phyloP scores from a whole-genome alignment of 2,797 vertebrate species.

The Lepidocolaptes lacrymiger region DNA sequence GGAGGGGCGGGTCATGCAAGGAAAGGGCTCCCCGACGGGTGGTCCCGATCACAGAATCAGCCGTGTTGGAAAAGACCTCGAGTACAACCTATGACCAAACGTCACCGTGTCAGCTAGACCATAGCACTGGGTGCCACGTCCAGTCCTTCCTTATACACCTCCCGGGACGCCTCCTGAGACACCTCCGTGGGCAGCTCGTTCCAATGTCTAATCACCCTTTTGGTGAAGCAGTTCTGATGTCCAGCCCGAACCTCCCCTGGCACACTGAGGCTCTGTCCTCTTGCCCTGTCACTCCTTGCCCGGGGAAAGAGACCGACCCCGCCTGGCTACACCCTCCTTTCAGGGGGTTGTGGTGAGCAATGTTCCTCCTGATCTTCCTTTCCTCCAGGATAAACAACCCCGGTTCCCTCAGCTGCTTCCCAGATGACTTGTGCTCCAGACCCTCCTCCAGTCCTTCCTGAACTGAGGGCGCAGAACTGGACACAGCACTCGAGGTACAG shows the following conservation, averaged over 20 bases:
- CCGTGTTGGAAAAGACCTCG: neutral
- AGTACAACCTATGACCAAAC: neutral
- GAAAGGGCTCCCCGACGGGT: neutral
- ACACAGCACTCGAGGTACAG: too few species aligned
- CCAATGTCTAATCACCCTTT: neutral
- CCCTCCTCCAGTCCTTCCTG: neutral
- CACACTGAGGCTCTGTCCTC: too few species aligned
- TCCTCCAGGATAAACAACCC: neutral
- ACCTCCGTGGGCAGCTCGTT: neutral
- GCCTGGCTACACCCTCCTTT: neutral
- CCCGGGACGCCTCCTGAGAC: too few species aligned
- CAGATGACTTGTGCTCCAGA: neutral
- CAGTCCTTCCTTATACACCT: neutral
- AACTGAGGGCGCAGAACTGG: neutral
- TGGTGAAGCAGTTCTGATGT: neutral
- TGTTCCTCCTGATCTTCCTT: too few species aligned
- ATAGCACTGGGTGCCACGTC: neutral
- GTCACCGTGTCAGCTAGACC: neutral
- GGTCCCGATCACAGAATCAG: neutral
- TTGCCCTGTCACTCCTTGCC: neutral
- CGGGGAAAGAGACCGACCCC: neutral
- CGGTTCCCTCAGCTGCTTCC: neutral
- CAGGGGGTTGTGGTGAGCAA: neutral
- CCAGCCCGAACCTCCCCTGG: neutral
- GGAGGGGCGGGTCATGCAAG: fast-evolving